Evolutionary conservation across 2,113 vertebrate species (phyloP).

Genomic region (Halichoerus grypus): DNA sequence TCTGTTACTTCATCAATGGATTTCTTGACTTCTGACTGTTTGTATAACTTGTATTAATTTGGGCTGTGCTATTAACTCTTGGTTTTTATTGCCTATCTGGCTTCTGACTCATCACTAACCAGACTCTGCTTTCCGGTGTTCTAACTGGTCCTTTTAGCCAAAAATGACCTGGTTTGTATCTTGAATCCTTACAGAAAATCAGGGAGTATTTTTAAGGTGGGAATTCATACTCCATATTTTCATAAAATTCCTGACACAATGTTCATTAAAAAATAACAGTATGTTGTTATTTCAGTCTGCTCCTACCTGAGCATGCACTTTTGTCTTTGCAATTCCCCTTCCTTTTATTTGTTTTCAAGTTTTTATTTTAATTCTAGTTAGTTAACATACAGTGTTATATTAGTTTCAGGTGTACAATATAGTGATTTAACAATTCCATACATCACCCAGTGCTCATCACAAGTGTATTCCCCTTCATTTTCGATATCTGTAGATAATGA

Average conservation of each 20-base stretch:
- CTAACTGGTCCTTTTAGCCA: neutral
- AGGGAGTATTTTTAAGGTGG: neutral
- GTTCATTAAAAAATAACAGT: neutral
- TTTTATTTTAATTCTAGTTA: neutral
- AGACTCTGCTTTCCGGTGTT: neutral
- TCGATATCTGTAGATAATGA: constrained; percentile 25
- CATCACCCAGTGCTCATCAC: no score
- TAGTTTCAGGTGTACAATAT: neutral
- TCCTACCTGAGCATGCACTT: neutral
- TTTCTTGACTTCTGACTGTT: neutral
- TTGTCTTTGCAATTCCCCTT: neutral
- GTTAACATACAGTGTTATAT: neutral
- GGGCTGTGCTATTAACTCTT: neutral
- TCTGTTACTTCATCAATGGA: neutral
- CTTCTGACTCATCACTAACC: neutral
- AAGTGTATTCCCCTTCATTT: neutral
- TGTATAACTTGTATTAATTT: neutral
- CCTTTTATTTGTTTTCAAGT: neutral
- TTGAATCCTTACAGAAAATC: neutral
- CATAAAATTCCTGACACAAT: neutral
- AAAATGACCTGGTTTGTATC: neutral
- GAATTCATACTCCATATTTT: neutral
- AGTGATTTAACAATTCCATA: neutral
- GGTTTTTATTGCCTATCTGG: neutral
- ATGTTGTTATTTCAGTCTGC: neutral